Evolutionary conservation across 2,113 vertebrate genomes (phyloP).

Genomic region (Phyllopteryx taeniolatus): DNA sequence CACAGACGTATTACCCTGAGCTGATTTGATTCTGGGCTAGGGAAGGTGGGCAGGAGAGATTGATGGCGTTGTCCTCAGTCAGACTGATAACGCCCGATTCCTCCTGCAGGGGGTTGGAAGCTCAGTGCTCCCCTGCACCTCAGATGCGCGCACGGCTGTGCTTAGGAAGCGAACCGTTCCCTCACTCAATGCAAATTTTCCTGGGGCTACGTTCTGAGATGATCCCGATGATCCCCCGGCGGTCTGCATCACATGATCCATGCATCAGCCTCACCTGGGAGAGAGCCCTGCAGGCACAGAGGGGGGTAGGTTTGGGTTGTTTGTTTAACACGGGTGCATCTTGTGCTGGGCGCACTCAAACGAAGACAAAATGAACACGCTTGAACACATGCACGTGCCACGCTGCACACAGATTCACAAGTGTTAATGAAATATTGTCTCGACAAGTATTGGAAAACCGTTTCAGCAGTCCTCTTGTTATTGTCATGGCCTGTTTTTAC

Average conservation of each 20-base stretch:
- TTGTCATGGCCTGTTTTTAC: conserved; percentile 2
- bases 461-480: conserved; percentile 4
- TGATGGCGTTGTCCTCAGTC: conserved; percentile 72
- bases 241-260: conserved; percentile 65
- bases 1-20: conserved; percentile 51
- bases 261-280: conserved; percentile 69
- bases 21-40: conserved; percentile 60
- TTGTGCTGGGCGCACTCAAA: conserved; percentile 34
- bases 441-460: not conserved
- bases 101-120: conserved; percentile 64
- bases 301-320: conserved; percentile 35
- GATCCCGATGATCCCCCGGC: conserved; percentile 69
- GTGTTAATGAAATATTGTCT: conserved; percentile 39
- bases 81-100: conserved; percentile 75
- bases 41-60: conserved; percentile 64
- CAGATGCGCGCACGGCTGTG: conserved; percentile 37
- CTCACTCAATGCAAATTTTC: conserved; percentile 66
- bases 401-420: conserved; percentile 21
- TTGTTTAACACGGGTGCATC: conserved; percentile 66
- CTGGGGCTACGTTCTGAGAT: conserved; percentile 64
- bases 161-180: conserved; percentile 65
- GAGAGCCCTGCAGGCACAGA: conserved; percentile 52
- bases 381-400: conserved; percentile 20
- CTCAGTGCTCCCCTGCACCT: conserved; percentile 46
- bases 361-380: conserved; percentile 16